Conservation (phyloP, 2,888 invertebrate species). For the Ormyrus nitidulus region DNA sequence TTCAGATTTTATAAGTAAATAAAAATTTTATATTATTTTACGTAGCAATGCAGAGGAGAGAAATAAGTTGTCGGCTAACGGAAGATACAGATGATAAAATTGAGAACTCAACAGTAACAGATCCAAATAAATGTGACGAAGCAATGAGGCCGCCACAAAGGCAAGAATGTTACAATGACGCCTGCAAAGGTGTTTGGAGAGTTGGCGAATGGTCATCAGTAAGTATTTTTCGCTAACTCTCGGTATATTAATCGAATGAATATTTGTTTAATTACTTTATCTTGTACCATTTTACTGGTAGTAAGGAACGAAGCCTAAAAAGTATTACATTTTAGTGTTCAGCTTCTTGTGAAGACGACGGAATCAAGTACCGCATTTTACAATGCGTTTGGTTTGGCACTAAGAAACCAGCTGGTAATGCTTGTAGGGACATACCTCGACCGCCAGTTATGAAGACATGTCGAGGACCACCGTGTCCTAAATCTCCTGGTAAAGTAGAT, state of each 20-base stretch:
- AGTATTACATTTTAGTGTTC: conserved; percentile 82
- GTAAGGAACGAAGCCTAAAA: too few species aligned
- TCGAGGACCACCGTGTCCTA: conserved; percentile 82
- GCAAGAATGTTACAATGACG: conserved; percentile 87
- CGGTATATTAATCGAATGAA: neutral
- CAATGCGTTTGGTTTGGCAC: conserved; percentile 95
- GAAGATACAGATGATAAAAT: conserved; percentile 75
- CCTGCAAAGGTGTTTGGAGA: conserved; percentile 94
- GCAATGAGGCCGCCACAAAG: conserved; percentile 85
- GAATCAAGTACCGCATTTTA: conserved; percentile 91
- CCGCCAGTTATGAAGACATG: conserved; percentile 89
- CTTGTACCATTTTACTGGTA: too few species aligned
- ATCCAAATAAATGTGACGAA: conserved; percentile 82
- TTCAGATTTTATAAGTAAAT: neutral
- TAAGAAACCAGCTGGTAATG: conserved; percentile 88
- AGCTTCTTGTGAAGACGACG: conserved; percentile 87
- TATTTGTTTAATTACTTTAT: neutral
- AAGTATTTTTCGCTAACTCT: conserved; percentile 61
- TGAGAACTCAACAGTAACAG: conserved; percentile 77
- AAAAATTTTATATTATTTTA: neutral
- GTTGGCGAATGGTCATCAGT: conserved; percentile 96
- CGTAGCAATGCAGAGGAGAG: conserved; percentile 84
- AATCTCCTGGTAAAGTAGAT: conserved; percentile 67
- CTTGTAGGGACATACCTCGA: conserved; percentile 86
- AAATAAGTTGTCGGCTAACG: conserved; percentile 79